Conservation (phyloP, 2,797 vertebrate genomes). For the Rhabdomys pumilio region DNA sequence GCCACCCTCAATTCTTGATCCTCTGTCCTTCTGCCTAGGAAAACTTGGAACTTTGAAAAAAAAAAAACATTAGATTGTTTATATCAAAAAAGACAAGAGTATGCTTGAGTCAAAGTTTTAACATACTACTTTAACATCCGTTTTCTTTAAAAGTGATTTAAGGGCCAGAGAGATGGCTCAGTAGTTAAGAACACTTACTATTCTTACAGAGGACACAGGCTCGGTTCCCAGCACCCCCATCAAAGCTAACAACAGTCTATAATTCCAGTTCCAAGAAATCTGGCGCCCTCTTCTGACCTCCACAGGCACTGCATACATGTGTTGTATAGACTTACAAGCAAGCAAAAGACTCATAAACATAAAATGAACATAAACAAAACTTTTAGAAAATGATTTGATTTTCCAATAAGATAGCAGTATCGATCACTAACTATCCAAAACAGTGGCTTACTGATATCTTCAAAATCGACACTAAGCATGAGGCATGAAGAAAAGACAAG, state of each 20-base stretch:
- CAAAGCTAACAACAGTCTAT: not conserved
- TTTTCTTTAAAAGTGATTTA: constrained; percentile 48
- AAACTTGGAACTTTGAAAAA: not conserved
- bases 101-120: constrained; percentile 19
- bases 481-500: constrained; percentile 13
- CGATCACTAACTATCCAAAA: constrained; percentile 41
- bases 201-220: not conserved
- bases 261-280: not conserved
- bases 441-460: not conserved
- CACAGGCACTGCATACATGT: not conserved
- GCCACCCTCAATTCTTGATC: not conserved
- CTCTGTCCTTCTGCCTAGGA: not conserved
- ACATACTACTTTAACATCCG: not conserved
- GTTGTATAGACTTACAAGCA: not conserved
- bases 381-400: constrained; percentile 47
- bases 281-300: not conserved
- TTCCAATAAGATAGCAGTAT: constrained; percentile 1
- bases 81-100: not conserved
- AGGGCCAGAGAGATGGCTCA: too few relatives aligned
- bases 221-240: not conserved
- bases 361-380: not conserved
- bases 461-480: not conserved
- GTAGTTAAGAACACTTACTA: not conserved
- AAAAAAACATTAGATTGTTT: not conserved
- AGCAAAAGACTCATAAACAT: not conserved